phyloP scores from a whole-genome alignment of 2,797 vertebrate genomes.

The Rhinoraja longicauda region DNA sequence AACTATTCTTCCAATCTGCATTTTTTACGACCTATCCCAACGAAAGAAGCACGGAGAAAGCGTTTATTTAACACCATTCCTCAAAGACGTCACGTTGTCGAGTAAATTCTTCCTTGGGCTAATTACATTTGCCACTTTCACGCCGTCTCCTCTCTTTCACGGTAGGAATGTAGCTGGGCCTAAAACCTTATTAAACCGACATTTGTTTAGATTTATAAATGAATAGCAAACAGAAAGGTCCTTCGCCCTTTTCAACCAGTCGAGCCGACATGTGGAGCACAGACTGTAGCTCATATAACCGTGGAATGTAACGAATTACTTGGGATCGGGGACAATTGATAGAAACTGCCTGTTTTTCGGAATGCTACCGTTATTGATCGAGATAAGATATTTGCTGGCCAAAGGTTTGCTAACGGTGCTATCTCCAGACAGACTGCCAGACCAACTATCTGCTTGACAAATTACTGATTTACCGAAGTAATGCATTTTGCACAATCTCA shows the following conservation, averaged over 20 bases:
- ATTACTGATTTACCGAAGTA: constrained; percentile 24
- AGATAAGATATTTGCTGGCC: constrained; percentile 25
- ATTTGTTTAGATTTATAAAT: constrained; percentile 39
- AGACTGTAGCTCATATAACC: constrained; percentile 18
- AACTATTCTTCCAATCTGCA: constrained; percentile 38
- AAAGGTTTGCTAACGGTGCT: constrained; percentile 34
- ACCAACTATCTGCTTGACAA: constrained; percentile 1
- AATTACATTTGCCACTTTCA: constrained; percentile 35
- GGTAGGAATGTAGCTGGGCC: constrained; percentile 13
- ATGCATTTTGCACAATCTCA: neutral
- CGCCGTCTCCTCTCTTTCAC: constrained; percentile 15
- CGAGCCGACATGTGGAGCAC: constrained; percentile 15
- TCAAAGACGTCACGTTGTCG: constrained; percentile 32
- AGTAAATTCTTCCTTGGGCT: constrained; percentile 36
- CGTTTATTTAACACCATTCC: constrained; percentile 38
- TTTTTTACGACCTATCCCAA: constrained; percentile 37
- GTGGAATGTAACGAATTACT: constrained; percentile 11
- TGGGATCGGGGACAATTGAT: neutral
- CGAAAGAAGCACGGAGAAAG: constrained; percentile 30
- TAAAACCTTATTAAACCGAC: constrained; percentile 37
- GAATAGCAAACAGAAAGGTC: constrained; percentile 31
- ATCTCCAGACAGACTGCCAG: neutral
- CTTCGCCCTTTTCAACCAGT: neutral
- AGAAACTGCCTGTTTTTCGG: constrained; percentile 23
- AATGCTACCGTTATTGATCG: neutral